Base-by-base conservation (phyloP, 2,113 vertebrate species). In the Microtus montanus region DNA sequence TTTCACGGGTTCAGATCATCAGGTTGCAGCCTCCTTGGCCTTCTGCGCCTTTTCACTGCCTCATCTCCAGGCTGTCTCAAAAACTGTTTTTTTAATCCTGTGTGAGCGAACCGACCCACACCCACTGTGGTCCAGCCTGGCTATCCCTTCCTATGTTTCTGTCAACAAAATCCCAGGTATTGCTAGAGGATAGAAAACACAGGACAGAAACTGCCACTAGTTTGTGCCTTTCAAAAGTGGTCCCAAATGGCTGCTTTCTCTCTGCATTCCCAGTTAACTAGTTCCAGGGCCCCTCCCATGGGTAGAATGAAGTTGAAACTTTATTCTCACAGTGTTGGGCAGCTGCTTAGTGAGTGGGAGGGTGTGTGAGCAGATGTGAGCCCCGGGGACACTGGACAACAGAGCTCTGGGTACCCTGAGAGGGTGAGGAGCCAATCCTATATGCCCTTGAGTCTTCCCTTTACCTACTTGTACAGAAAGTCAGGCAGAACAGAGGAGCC, bases 381-480 rank as follows among this genome's bases (percentile, higher is more conserved):
- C 33, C 0, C 17, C 5, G 47, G 38, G n/a, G 58, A 49, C 2
- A 3, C 38, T 3, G 8, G 2, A 47, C 0, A 4, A 28, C 87
- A 28, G 35, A 61, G 17, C 22, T 78, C 9, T 9, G 1, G 70
- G n/a, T 1, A 0, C 58, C 26, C 24, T 4, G 7, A 5, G 1
- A 35, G 26, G 19, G 54, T 3, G 8, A 49, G 0, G 0, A 0
- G 14, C 68, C 54, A 26, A 24, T 14, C 35, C 41, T 35, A 13
- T 20, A 11, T 22, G 64, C 47, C 84, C 64, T 52, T 14, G 33
- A 9, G 7, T 30, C 10, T 58, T 71, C 9, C 52, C 30, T 30
- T 73, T 26, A 9, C 10, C 63, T 7, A 1, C 19, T 3, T 14
- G 7, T 49, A 20, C 4, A 33, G 2, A 24, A 7, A 4, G 47